A percentile compares a stretch with the other conserved stretches of the same genome.
Evolutionary conservation across 2,797 vertebrate species (phyloP).

Genomic region (Pampus argenteus): DNA sequence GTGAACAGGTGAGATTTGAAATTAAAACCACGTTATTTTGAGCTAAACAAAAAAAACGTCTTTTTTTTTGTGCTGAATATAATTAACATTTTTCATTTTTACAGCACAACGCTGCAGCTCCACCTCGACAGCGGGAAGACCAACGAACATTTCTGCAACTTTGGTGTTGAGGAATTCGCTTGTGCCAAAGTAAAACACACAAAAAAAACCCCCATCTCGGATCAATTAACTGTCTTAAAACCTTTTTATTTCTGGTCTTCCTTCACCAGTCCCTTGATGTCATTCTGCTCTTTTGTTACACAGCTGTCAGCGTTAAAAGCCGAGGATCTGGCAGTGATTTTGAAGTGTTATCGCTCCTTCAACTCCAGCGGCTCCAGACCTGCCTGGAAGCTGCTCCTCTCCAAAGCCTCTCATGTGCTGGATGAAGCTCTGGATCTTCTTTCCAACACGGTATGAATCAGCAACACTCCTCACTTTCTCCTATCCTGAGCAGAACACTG

Average conservation of each 20-base stretch:
- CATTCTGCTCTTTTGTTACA: not conserved
- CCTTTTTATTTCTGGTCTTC: not conserved
- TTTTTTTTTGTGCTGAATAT: no score
- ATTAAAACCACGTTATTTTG: no score
- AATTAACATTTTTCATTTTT: conserved; percentile 2
- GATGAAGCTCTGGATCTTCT: conserved; percentile 76
- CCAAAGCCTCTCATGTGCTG: conserved; percentile 64
- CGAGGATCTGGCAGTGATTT: conserved; percentile 53
- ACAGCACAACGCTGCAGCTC: conserved; percentile 67
- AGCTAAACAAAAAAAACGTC: no score
- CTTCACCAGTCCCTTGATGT: not conserved
- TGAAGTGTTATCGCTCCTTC: conserved; percentile 60
- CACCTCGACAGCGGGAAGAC: conserved; percentile 33
- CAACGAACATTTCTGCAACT: conserved; percentile 48
- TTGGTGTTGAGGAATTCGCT: conserved; percentile 61
- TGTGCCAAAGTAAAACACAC: conserved; percentile 66
- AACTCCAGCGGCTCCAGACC: conserved; percentile 48
- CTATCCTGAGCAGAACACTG: not conserved
- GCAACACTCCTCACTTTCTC: not conserved
- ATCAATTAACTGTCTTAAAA: not conserved
- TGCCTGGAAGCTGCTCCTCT: conserved; percentile 77
- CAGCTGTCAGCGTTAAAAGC: conserved; percentile 66
- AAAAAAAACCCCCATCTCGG: not conserved
- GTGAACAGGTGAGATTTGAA: conserved; percentile 75
- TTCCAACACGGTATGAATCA: conserved; percentile 59